Evolutionary conservation across 2,888 invertebrate species (phyloP), one percentile per base, ranked within the genome.

Genomic region (Drosophila limbata): DNA sequence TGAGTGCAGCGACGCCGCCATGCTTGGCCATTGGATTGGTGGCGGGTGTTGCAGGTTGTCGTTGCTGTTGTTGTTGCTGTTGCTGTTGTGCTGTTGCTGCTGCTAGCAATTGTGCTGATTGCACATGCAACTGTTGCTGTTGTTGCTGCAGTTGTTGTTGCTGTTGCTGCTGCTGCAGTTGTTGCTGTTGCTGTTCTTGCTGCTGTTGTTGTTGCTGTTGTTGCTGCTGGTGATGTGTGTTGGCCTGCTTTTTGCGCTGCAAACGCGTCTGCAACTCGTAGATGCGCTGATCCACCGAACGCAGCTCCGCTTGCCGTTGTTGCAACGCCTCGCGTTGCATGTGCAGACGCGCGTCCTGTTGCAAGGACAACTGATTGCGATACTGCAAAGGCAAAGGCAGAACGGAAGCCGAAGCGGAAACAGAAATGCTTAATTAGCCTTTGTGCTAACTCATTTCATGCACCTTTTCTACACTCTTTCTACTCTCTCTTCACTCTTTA

Each of bases 351-450:
- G 96, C 96, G 93, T 96, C 98, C 93, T 98, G 98, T 92, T 98
- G 97, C 93, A 98, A 96, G 93, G 98, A 98, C 93, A 98, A 94
- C 93, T 98, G 98, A 94, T 98, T 98, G 73, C 98, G 97, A 92
- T 98, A 98, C 98, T 98, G 94, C 94, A 21, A 44, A 55, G 6
- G 10, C 44, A 21, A n/a, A 64, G 25, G 6, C 10, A 62, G 28
- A 9, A n/a, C 1, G 25, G 2, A 37, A 10, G 11, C 5, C 21
- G 40, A 44, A 64, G 39, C 37, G 64, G n/a, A 44, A 13, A 28
- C 4, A 60, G 17, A 56, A 45, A 44, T 64, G 35, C 6, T 37
- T 56, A 60, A 57, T 60, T 53, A 65, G 62, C 9, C 19, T 37
- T 25, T 9, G 42, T 56, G 50, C 28, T 28, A 31, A 67, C 67